Evolutionary conservation across 2,113 vertebrate genomes (phyloP), one percentile per base, ranked within the genome.

Genomic region (Scortum barcoo): DNA sequence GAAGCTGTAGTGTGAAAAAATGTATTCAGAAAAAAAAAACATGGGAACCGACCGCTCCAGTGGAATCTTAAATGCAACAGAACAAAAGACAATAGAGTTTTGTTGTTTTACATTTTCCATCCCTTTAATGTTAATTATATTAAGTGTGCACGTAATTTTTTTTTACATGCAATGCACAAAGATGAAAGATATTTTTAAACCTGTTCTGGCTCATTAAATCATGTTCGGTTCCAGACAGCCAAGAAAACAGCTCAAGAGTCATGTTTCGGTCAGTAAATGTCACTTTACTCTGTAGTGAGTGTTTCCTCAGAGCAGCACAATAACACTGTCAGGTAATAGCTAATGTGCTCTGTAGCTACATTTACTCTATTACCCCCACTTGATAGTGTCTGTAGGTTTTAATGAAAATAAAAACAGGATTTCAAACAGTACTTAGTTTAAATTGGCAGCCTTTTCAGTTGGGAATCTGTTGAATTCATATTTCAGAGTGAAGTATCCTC

Each of bases 101-200:
- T 26, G 30, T 28, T 63, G 38, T 75, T 76, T 48, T 72, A 28
- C 36, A 28, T 38, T 71, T 73, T 51, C 28, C 46, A 61, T 62
- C 24, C 30, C 22, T 50, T 60, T 42, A 16, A 36, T 46, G 36
- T 83, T 67, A 33, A 66, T 53, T 61, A 20, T 51, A 51, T 68
- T 57, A 44, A 79, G 65, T 48, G n/a, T 67, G 69, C 33, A 67
- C 66, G 61, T 57, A n/a, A n/a, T 11, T 20, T 12, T 5, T 57
- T 72, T 79, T 17, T 30, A 24, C 60, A 40, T 60, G 68, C 26
- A 33, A 36, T 7, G 9, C 75, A 14, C 3, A 54, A n/a, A 63
- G 46, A 70, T 61, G 20, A 38, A 71, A 71, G 38, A 72, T 44
- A 33, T 71, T 71, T 71, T 30, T 54, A 51, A 40, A 26, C 46